phyloP scores from a whole-genome alignment of 2,797 vertebrate genomes.

The Scyliorhinus canicula region DNA sequence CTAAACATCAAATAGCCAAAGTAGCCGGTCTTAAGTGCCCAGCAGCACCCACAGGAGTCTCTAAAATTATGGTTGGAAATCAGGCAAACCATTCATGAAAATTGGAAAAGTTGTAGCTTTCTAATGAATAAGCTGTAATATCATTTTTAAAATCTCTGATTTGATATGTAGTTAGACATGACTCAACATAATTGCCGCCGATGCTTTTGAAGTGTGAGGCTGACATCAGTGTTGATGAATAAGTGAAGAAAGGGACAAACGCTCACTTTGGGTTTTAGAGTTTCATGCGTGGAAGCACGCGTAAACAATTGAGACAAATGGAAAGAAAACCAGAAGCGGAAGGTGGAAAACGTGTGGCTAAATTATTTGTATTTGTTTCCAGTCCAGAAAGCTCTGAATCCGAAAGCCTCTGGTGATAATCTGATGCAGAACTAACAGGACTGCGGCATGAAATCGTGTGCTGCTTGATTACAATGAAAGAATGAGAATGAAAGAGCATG shows the following conservation, averaged over 20 bases:
- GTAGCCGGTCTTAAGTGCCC: not conserved
- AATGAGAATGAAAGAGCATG: not conserved
- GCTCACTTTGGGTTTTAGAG: not conserved
- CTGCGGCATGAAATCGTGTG: not conserved
- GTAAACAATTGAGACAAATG: not conserved
- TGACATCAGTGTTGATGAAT: conserved; percentile 5
- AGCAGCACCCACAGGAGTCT: not conserved
- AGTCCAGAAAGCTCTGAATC: not conserved
- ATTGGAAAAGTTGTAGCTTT: not conserved
- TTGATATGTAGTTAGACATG: not conserved
- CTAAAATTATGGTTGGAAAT: not conserved
- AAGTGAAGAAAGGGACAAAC: not conserved
- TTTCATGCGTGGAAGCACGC: not conserved
- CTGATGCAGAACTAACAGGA: not conserved
- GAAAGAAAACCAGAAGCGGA: not conserved
- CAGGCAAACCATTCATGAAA: not conserved
- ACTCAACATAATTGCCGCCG: not conserved
- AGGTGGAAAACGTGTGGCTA: not conserved
- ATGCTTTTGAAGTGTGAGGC: not conserved
- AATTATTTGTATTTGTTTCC: not conserved
- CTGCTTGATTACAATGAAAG: not conserved
- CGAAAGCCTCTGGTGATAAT: not conserved
- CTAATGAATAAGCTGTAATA: not conserved
- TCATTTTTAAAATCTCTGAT: not conserved
- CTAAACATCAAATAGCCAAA: too few species aligned